Evolutionary conservation across 2,888 invertebrate species (phyloP), one percentile per base, ranked within the genome.

Genomic region (Nezara viridula): DNA sequence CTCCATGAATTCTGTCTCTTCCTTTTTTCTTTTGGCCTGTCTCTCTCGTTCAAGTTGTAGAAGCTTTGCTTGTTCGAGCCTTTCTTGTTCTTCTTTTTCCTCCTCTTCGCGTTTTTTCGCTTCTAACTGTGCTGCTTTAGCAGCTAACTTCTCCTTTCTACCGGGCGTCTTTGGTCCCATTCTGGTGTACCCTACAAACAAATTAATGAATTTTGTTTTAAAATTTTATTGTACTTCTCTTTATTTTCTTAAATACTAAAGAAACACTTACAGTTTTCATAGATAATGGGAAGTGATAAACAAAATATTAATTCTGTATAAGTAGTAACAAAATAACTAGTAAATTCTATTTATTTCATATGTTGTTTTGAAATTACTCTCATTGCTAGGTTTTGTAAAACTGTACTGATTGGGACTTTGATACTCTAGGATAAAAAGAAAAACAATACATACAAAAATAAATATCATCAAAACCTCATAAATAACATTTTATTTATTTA

Each of bases 71-170:
- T 91, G 91, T 88, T 91, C 91, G 55, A 91, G 90, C 52, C 90
- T 89, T 77, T 27, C 92, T 95, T 52, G 93, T 95, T 91, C 90
- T 90, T 93, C 94, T 89, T 94, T 90, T 90, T 91, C 90, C 49
- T 90, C 90, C 37, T 89, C 88, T 55, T 89, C 77, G 19, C 88
- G 60, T 32, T 52, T 85, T 47, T 60, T 55, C 44, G 60, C 86
- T 55, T 55, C 89, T 52, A 89, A 40, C 66, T 86, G 90, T 40
- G 52, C 90, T 37, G 87, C 89, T 49, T 89, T 89, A 32, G 81
- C 81, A 21, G 88, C 88, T 55, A 88, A 19, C 32, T 88, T 88
- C 27, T 88, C 88, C 47, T 88, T 88, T 27, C 88, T 81, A 3
- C 88, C 88, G 2, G 88, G 44, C 24, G 85, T 73, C 47, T 88